Evolutionary conservation across 2,113 vertebrate species (phyloP).

Genomic region (Aphyosemion australe): DNA sequence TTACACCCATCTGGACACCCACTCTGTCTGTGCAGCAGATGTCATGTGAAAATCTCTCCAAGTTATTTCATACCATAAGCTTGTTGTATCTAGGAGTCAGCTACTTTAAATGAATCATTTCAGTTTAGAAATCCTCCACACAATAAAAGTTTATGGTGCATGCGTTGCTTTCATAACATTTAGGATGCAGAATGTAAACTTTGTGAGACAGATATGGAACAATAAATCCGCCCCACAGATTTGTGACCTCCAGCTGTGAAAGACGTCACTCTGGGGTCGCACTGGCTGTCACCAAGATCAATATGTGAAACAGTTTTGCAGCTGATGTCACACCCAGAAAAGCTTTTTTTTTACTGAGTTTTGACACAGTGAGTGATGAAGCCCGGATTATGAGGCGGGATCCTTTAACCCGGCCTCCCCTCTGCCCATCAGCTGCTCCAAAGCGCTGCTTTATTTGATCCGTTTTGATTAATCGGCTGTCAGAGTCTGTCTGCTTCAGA

Average conservation of each 20-base stretch:
- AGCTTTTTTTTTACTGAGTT: slow-evolving; percentile 16
- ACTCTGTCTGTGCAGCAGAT: background rate
- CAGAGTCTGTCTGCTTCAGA: slow-evolving; percentile 31
- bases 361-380: slow-evolving; percentile 43
- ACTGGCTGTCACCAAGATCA: slow-evolving; percentile 12
- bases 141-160: slow-evolving; percentile 6
- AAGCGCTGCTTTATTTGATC: slow-evolving; percentile 22
- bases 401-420: slow-evolving; percentile 31
- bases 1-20: slow-evolving; percentile 4
- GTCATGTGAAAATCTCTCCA: slow-evolving; percentile 15
- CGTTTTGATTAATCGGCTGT: slow-evolving; percentile 39
- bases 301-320: slow-evolving; percentile 9
- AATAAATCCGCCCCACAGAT: background rate
- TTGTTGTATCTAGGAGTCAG: slow-evolving; percentile 24
- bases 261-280: background rate
- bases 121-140: slow-evolving; percentile 11
- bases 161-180: slow-evolving; percentile 42
- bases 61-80: slow-evolving; percentile 62
- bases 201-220: background rate
- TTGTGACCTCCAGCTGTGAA: background rate
- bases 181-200: slow-evolving; percentile 38
- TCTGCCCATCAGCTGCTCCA: slow-evolving; percentile 30
- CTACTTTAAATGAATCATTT: slow-evolving; percentile 42
- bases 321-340: background rate
- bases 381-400: slow-evolving; percentile 32